These are phyloP conservation scores for Lasius fuliginosus DNA, from an alignment of 2,888 invertebrate genomes.

Conservation along the genomic window DNA sequence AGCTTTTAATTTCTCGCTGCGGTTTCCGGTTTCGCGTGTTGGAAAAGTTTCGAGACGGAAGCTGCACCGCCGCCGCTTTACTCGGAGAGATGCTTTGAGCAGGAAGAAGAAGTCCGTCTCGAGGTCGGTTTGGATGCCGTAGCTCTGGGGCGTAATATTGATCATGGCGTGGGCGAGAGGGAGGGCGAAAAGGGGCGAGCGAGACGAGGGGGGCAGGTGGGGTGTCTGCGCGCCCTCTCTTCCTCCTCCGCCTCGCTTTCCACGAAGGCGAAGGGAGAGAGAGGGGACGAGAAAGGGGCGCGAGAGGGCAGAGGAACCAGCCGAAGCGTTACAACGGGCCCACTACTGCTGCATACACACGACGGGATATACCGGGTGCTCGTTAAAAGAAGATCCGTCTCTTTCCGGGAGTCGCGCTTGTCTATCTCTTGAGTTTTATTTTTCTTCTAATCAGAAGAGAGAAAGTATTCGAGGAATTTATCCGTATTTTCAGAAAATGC, in stretches of 20 bases:
- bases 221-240: constrained; percentile 83
- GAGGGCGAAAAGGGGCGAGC: constrained; percentile 54
- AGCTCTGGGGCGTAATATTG: constrained; percentile 85
- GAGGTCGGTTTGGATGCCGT: constrained; percentile 84
- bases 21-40: constrained; percentile 67
- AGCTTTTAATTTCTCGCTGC: constrained; percentile 68
- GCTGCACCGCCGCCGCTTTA: constrained; percentile 60
- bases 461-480: background rate
- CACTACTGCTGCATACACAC: constrained; percentile 76
- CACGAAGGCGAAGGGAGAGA: constrained; percentile 59
- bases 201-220: constrained; percentile 64
- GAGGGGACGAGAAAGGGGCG: constrained; percentile 55
- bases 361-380: constrained; percentile 70
- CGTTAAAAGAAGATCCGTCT: constrained; percentile 35
- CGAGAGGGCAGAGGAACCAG: constrained; percentile 70
- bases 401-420: background rate
- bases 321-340: constrained; percentile 82
- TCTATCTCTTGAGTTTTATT: background rate
- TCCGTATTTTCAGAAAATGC: background rate
- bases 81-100: constrained; percentile 72
- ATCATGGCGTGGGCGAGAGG: constrained; percentile 82
- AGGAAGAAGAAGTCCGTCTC: constrained; percentile 85
- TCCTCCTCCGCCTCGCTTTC: constrained; percentile 62
- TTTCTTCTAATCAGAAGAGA: background rate
- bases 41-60: constrained; percentile 60